Evolutionary conservation across 2,888 invertebrate genomes (phyloP).

Genomic region (Orgyia antiqua): DNA sequence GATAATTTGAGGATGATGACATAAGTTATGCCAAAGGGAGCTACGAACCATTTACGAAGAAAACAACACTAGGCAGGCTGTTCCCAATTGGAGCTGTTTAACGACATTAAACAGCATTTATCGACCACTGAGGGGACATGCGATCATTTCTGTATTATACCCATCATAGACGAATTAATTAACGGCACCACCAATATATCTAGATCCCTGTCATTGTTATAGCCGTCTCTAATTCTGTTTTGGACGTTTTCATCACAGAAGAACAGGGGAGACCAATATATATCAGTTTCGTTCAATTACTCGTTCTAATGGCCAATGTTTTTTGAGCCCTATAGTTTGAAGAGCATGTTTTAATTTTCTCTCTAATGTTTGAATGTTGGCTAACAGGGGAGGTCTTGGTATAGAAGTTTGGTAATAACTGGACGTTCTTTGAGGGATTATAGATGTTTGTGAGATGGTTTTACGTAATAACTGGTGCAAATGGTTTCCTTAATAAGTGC

Average conservation of each 20-base stretch:
- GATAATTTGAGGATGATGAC: too few relatives aligned
- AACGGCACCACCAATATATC: conserved; percentile 50
- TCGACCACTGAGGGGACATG: conserved; percentile 51
- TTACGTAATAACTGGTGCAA: conserved; percentile 68
- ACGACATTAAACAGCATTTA: conserved; percentile 69
- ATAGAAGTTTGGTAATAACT: conserved; percentile 39
- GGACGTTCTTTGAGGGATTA: conserved; percentile 75
- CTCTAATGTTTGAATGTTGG: conserved; percentile 14
- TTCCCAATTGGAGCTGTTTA: conserved; percentile 41
- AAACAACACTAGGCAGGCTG: conserved; percentile 19
- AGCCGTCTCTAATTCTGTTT: conserved; percentile 15
- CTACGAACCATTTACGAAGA: conserved; percentile 3
- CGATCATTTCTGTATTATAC: conserved; percentile 75
- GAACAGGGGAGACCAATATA: conserved; percentile 3
- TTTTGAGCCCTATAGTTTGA: conserved; percentile 5
- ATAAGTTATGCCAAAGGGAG: conserved; percentile 1
- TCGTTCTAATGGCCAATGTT: conserved; percentile 1
- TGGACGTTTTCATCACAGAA: conserved; percentile 2
- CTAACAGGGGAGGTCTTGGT: conserved; percentile 25
- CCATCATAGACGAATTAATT: conserved; percentile 74
- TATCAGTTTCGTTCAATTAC: conserved; percentile 2
- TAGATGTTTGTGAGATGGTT: conserved; percentile 61
- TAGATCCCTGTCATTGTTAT: conserved; percentile 38
- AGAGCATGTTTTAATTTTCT: conserved; percentile 14
- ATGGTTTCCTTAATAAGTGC: conserved; percentile 47